Conservation (phyloP, 2,888 invertebrate species). For the Drosophila recens region DNA sequence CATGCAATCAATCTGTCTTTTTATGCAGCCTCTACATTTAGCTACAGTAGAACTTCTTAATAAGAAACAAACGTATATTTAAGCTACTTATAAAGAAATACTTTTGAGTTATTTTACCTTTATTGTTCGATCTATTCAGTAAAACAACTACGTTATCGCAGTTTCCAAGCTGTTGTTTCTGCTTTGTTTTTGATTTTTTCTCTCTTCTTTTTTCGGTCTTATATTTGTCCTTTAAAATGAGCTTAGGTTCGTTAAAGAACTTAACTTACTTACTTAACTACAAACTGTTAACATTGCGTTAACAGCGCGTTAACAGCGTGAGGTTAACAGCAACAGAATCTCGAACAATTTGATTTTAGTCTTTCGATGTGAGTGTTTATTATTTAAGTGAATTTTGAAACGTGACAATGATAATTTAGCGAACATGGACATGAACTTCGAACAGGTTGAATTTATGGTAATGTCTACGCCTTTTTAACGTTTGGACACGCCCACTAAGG, state of each 20-base stretch:
- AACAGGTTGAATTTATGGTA: not conserved
- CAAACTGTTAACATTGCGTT: not conserved
- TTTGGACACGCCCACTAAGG: conserved; percentile 97
- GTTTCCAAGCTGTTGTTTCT: not conserved
- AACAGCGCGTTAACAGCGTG: not conserved
- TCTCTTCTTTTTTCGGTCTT: not conserved
- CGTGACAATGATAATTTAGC: conserved; percentile 34
- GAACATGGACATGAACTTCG: not conserved
- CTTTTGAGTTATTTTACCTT: not conserved
- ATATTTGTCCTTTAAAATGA: not conserved
- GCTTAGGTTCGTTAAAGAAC: not conserved
- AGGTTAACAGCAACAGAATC: not conserved
- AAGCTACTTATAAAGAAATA: not conserved
- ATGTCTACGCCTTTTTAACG: conserved; percentile 34
- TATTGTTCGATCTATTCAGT: not conserved
- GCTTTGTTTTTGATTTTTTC: not conserved
- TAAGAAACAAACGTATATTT: not conserved
- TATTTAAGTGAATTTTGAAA: conserved; percentile 27
- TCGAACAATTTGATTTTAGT: not conserved
- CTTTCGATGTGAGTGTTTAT: not conserved
- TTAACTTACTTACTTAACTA: not conserved
- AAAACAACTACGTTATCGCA: not conserved
- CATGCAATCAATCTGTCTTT: not conserved
- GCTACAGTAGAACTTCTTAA: not conserved
- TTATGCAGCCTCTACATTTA: not conserved